Percentiles rank a stretch among this genome's conserved stretches.
These are phyloP conservation scores for Varecia variegata DNA, from an alignment of 2,797 vertebrate species.

Conservation along the genomic window DNA sequence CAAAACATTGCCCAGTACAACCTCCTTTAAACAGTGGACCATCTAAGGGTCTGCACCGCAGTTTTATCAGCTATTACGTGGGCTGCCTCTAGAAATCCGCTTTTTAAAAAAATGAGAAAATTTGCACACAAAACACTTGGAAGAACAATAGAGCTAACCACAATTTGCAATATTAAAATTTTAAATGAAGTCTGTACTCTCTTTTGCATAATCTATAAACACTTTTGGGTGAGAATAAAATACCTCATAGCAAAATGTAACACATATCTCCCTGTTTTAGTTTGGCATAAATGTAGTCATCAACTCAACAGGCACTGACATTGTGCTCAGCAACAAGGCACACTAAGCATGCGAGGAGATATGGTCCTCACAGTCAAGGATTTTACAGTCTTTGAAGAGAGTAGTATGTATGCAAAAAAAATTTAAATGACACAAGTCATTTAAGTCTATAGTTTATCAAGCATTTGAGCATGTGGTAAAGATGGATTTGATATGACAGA, in stretches of 20 bases:
- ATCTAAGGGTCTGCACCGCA: neutral
- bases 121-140: neutral
- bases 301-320: slow-evolving; percentile 1
- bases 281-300: neutral
- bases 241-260: slow-evolving; percentile 17
- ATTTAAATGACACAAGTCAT: neutral
- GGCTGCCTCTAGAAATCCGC: neutral
- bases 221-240: slow-evolving; percentile 10
- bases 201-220: neutral
- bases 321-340: neutral
- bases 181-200: neutral
- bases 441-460: neutral
- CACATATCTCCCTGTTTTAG: neutral
- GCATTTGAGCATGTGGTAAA: neutral
- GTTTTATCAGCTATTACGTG: slow-evolving; percentile 18
- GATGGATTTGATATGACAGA: neutral
- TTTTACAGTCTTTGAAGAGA: slow-evolving; percentile 33
- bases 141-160: neutral
- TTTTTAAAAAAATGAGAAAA: slow-evolving; percentile 31
- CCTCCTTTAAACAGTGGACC: neutral
- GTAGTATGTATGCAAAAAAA: neutral
- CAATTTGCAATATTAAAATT: neutral
- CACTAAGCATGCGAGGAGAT: neutral
- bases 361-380: neutral
- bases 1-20: neutral